A percentile compares a stretch with the other conserved stretches of the same genome.
Conservation (phyloP, 2,797 vertebrate genomes). For the Girardinus metallicus region DNA sequence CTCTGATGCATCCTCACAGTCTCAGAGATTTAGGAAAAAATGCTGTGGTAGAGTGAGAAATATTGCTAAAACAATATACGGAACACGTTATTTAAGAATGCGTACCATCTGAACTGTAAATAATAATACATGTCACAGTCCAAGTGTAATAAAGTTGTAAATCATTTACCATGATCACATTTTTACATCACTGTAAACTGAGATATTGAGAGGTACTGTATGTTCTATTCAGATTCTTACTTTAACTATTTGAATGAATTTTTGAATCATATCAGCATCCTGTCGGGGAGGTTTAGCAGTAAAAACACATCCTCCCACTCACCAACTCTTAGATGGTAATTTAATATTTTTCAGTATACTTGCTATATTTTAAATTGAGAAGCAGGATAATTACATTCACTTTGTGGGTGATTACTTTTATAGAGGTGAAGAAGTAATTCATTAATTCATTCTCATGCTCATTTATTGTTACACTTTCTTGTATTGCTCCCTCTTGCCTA, state of each 20-base stretch:
- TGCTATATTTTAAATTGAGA: slow-evolving; percentile 70
- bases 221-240: slow-evolving; percentile 59
- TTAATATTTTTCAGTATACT: slow-evolving; percentile 77
- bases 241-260: slow-evolving; percentile 72
- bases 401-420: slow-evolving; percentile 77
- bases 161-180: not conserved
- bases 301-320: slow-evolving; percentile 69
- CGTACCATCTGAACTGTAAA: not conserved
- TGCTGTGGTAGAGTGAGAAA: not conserved
- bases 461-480: slow-evolving; percentile 70
- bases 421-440: slow-evolving; percentile 74
- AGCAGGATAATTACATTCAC: slow-evolving; percentile 75
- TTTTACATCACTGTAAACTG: not conserved
- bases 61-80: not conserved
- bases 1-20: not conserved
- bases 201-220: not conserved
- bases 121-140: not conserved
- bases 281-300: slow-evolving; percentile 65
- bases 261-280: slow-evolving; percentile 65
- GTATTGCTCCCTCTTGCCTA: slow-evolving; percentile 64
- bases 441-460: slow-evolving; percentile 70
- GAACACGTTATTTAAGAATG: no score
- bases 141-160: not conserved
- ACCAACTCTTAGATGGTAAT: slow-evolving; percentile 59
- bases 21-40: not conserved